Evolutionary conservation across 2,888 invertebrate species (phyloP), one percentile per base, ranked within the genome.

Genomic region (Andricus quercusramuli): DNA sequence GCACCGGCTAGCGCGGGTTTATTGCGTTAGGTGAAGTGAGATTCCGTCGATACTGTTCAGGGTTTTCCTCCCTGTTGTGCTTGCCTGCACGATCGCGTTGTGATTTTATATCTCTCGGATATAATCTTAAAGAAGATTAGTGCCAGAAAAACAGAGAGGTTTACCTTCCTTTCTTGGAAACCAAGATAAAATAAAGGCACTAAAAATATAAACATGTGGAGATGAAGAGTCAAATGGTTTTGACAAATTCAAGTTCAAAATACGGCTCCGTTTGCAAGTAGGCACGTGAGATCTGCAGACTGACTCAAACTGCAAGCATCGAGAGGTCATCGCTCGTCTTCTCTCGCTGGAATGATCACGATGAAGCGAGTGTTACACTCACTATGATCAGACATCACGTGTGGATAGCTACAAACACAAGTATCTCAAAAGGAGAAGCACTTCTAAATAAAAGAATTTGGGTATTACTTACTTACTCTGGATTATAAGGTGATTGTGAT

Each of bases 1-100:
- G 83, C 77, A 80, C 80, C 83, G 83, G 83, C 81, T 83, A 81
- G 83, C 83, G 83, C 78, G 82, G 78, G 67, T 80, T 79, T 78
- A 79, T 76, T 80, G 80, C 80, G 82, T 79, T 77, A 68, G 51
- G 77, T n/a, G 74, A 79, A 67, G 80, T 78, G 78, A 77, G 77
- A 64, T 77, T 74, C 74, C 74, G 56, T 74, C 74, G 74, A 74
- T 74, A 74, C 74, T 74, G 74, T 74, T 77, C 65, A 64, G 77
- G 65, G 44, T 77, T 77, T 77, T 64, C 65, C 44, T 77, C 41
- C 65, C 77, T 47, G 64, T 62, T 77, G 64, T 77, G 77, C 62
- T 62, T 37, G 77, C 59, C 41, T 17, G 56, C 56, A 51, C 56
- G 41, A 64, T 62, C 65, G 77, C 77, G 77, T 64, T 29, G 29